Base-by-base conservation (phyloP, 2,888 invertebrate species). In the Maniola hyperantus region DNA sequence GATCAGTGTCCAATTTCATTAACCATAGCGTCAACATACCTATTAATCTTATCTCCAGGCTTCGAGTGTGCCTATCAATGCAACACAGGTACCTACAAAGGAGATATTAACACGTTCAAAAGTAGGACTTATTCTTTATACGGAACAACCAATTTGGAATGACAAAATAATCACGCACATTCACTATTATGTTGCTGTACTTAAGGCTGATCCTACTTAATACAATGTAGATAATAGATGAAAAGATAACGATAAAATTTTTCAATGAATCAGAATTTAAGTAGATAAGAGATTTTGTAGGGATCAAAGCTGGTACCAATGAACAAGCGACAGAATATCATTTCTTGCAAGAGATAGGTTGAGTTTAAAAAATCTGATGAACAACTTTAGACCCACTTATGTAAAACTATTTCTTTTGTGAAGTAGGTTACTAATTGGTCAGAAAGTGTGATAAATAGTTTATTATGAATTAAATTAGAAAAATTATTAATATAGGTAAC, bases 1-100 rank as follows among this genome's bases (percentile, higher is more conserved):
- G 66, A 74, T 71, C 61, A 69, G 68, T 70, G 72, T 70, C 71
- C 71, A 64, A 74, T 72, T 76, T 74, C 74, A 75, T 76, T 75
- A 76, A 69, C 67, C 64, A 69, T 65, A 70, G 66, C 34, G 69
- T 71, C 71, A 73, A 72, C 70, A 58, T 66, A 70, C 69, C n/a
- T n/a, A n/a, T n/a, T 73, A 72, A 76, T 76, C 75, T 76, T 74
- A 76, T 76, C 76, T 67, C 44, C 53, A 63, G 51, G 53, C 46
- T 64, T 54, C 26, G 48, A 39, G 55, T 59, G 62, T 42, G n/a
- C n/a, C n/a, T n/a, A 59, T 55, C 20, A 58, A 44, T 26, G 44
- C 50, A 65, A 61, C 54, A 26, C 53, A 18, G 48, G 13, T 39
- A 39, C 39, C 46, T 62, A 36, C n/a, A n/a, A n/a, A n/a, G n/a